Percentiles rank a stretch among this genome's conserved stretches.
These are phyloP conservation scores for Plebejus argus DNA, from an alignment of 2,888 invertebrate species.

Conservation along the genomic window DNA sequence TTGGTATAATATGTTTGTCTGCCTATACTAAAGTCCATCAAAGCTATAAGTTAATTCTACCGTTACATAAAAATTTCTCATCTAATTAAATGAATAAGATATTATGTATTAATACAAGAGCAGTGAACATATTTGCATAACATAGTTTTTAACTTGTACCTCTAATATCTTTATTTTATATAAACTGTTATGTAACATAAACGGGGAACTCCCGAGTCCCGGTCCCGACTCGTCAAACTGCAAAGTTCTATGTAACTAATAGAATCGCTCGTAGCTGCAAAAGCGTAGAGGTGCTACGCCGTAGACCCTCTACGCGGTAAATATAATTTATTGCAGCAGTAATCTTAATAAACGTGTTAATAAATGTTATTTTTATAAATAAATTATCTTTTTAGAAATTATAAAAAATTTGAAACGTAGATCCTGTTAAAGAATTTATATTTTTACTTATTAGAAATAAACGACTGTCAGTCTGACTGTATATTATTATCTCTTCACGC, in stretches of 20 bases:
- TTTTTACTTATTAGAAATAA: no score
- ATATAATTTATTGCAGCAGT: neutral
- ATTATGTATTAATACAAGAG: neutral
- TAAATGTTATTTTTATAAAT: no score
- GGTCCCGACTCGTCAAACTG: conserved; percentile 7
- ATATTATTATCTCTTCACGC: no score
- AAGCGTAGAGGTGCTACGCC: conserved; percentile 6
- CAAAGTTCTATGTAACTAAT: conserved; percentile 1
- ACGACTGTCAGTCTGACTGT: no score
- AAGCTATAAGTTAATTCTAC: no score
- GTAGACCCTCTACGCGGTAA: neutral
- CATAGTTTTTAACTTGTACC: neutral
- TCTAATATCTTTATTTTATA: neutral
- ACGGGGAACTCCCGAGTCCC: neutral
- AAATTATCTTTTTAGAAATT: neutral
- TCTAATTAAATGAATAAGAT: no score
- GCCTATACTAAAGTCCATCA: no score
- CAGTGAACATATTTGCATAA: neutral
- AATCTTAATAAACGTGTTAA: no score
- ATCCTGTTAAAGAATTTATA: no score
- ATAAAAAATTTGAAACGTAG: neutral
- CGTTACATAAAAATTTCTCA: no score
- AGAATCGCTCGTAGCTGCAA: neutral
- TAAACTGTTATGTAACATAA: neutral
- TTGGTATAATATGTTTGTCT: no score